Evolutionary conservation across 2,113 vertebrate species (phyloP), one percentile per base, ranked within the genome.

Genomic region (Aramus guarauna): DNA sequence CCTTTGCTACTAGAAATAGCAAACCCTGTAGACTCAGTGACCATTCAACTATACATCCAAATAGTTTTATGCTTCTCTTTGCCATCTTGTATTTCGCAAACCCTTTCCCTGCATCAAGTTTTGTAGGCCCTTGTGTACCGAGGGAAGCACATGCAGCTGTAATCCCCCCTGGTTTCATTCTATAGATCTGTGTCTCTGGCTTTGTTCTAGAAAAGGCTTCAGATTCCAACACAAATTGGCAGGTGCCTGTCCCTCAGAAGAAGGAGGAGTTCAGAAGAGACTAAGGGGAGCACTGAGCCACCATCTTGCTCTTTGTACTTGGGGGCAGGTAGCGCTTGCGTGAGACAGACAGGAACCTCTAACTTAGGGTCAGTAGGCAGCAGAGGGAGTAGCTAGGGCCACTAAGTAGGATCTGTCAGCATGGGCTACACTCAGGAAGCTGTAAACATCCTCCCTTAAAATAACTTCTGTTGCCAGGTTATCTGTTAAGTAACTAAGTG

Each of bases 231-330:
- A 68, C 19, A 80, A 7, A 19, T 37, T 85, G 30, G 6, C 32
- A 67, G 43, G n/a, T 82, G 64, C 47, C 52, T 67, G 3, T 66
- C 30, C n/a, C 55, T 71, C 23, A 71, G 39, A 79, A 60, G 6
- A 16, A 15, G 48, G 6, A 11, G 7, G 1, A 2, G 11, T 82
- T 82, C 63, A 78, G 60, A 41, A 92, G 43, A 37, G 47, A 12
- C 20, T 26, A 24, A 72, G 39, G 21, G 30, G 29, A 62, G 12
- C 72, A 60, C 1, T 26, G 11, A 94, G 39, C 16, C 47, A 52
- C 0, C 0, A 2, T 84, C n/a, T 62, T 66, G 43, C 24, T 73
- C n/a, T 90, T 59, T 60, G 12, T 63, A 22, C 48, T 3, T 72
- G 16, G 26, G 32, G 30, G 15, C 78, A 84, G 29, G n/a, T 32